Evolutionary conservation across 2,113 vertebrate species (phyloP), one percentile per base, ranked within the genome.

Genomic region (Solea solea): DNA sequence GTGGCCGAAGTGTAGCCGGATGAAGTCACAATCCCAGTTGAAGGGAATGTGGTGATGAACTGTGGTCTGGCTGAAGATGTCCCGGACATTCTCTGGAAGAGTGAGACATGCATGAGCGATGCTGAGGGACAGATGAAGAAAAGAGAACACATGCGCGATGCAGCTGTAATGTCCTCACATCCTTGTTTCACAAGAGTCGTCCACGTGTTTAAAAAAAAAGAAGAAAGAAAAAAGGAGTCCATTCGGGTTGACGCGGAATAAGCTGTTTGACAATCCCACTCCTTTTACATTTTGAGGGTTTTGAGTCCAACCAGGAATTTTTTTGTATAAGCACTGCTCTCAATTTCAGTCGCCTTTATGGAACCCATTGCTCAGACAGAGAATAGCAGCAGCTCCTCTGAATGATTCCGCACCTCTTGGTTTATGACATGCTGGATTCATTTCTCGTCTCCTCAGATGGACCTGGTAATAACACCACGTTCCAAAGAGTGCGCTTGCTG

Each of bases 21-120:
- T 97, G 91, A 98, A 98, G 63, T 98, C 97, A 90, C 97, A 97
- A 88, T 98, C 95, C 97, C 97, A 98, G 91, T 96, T 98, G 93
- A 98, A 98, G 83, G 96, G 96, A 89, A 98, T 98, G 87, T 98
- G 97, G 84, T 95, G 97, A 88, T 98, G 96, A 80, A 95, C 95
- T 74, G 93, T 90, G 69, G 96, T 98, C 93, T 98, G 96, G 88
- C 96, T 96, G 93, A 98, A 96, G 91, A 98, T 96, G 91, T 98
- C 97, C 72, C 96, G 95, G 74, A 98, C 95, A 93, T 97, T 96
- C 91, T 97, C 97, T 98, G 93, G 12, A 79, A 74, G 65, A 87
- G 65, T 42, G 64, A 78, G 51, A 78, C 42, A 58, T 0, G 50
- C 80, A 51, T 69, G 28, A 83, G 59, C 40, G n/a, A 68, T 49